Evolutionary conservation across 1,140 invertebrate genomes (phyloP).

Genomic region (Bombus vancouverensis): DNA sequence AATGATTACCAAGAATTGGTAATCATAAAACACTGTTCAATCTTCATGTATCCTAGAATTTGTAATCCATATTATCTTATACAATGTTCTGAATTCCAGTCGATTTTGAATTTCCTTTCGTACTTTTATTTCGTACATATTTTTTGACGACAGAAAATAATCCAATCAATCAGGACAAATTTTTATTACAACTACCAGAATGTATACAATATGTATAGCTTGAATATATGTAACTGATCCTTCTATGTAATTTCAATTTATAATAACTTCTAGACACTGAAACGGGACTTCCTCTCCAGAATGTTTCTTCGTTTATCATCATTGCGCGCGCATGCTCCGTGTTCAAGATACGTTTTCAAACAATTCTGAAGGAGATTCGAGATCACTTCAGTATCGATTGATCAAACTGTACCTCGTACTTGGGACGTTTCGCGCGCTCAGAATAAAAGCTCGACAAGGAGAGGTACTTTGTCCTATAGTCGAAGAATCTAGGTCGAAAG

Average conservation of each 20-base stretch:
- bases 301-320: constrained; percentile 29
- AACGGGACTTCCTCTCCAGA: neutral
- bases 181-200: neutral
- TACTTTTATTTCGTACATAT: neutral
- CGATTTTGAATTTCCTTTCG: neutral
- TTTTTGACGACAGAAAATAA: neutral
- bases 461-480: neutral
- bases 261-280: neutral
- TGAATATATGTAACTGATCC: neutral
- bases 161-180: neutral
- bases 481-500: neutral
- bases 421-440: constrained; percentile 41
- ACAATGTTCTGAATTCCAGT: neutral
- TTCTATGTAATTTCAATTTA: neutral
- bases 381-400: neutral
- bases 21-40: neutral
- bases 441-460: constrained; percentile 7
- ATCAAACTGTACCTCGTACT: constrained; percentile 1
- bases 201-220: neutral
- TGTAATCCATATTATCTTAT: neutral
- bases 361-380: neutral
- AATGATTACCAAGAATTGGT: neutral
- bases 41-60: neutral
- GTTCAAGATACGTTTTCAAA: constrained; percentile 7
- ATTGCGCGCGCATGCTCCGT: constrained; percentile 24